Percentiles rank a stretch among this genome's conserved stretches.
Conservation (phyloP, 2,888 invertebrate genomes). For the Xylota segnis region DNA sequence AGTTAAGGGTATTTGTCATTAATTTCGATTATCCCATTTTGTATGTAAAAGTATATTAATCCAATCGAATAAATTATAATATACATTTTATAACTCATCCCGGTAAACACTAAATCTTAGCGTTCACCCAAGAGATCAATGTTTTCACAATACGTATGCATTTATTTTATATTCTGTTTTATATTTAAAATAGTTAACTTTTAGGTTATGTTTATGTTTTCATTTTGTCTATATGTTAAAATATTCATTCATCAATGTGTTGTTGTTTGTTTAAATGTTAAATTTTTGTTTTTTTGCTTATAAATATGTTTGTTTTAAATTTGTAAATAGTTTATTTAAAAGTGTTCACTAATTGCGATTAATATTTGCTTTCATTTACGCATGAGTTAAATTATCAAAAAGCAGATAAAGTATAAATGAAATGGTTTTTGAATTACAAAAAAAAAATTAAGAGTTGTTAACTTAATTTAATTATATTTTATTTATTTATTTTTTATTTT, state of each 20-base stretch:
- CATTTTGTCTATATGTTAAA: constrained; percentile 57
- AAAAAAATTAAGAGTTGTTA: constrained; percentile 44
- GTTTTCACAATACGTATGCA: constrained; percentile 30
- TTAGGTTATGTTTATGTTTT: constrained; percentile 68
- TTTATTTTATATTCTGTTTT: constrained; percentile 39
- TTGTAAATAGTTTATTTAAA: constrained; percentile 77
- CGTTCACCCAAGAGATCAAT: constrained; percentile 54
- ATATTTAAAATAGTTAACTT: constrained; percentile 76
- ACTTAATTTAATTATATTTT: constrained; percentile 57
- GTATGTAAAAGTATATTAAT: constrained; percentile 69
- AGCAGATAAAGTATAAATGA: constrained; percentile 52
- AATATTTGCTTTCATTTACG: constrained; percentile 69
- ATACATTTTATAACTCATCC: constrained; percentile 31
- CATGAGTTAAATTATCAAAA: constrained; percentile 66
- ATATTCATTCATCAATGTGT: constrained; percentile 68
- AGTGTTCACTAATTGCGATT: constrained; percentile 77
- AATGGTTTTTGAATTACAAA: constrained; percentile 39
- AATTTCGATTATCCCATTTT: constrained; percentile 73
- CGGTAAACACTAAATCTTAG: constrained; percentile 68
- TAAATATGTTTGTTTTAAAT: constrained; percentile 74
- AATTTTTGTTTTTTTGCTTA: constrained; percentile 59
- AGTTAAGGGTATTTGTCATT: constrained; percentile 73
- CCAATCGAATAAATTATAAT: constrained; percentile 61
- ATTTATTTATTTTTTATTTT: constrained; percentile 30
- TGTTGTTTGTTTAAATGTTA: constrained; percentile 68